Conservation (phyloP, 2,113 vertebrate genomes). For the Stictonetta naevosa region DNA sequence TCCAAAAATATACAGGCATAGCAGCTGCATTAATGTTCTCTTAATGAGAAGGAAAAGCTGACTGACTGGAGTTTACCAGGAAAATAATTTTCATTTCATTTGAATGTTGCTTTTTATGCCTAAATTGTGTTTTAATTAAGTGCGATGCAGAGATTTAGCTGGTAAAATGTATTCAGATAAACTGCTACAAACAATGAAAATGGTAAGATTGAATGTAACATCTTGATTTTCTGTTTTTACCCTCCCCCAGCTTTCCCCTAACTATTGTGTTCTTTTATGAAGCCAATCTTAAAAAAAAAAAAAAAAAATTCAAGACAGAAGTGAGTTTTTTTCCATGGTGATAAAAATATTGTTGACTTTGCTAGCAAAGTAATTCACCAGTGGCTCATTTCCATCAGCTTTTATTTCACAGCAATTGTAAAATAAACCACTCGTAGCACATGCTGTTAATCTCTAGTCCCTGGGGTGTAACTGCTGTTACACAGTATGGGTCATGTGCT, state of each 20-base stretch:
- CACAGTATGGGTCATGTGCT: constrained; percentile 73
- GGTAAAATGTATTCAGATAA: constrained; percentile 37
- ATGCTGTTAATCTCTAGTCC: constrained; percentile 77
- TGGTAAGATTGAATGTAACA: not conserved
- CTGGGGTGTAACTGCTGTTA: constrained; percentile 73
- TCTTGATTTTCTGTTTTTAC: not conserved
- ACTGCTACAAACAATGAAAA: constrained; percentile 18
- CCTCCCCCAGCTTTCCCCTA: not conserved
- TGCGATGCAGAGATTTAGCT: constrained; percentile 30
- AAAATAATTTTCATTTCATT: constrained; percentile 67
- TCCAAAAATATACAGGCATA: not conserved
- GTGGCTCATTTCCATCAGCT: constrained; percentile 77
- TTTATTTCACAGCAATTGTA: constrained; percentile 80
- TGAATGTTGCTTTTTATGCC: constrained; percentile 1
- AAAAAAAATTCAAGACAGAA: not conserved
- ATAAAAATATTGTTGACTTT: constrained; percentile 78
- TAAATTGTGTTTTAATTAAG: constrained; percentile 63
- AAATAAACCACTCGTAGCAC: constrained; percentile 78
- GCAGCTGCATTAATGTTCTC: constrained; percentile 46
- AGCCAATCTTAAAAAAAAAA: not conserved
- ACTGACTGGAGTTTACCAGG: constrained; percentile 41
- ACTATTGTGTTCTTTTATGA: not conserved
- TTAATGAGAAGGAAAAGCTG: constrained; percentile 54
- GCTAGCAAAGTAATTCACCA: constrained; percentile 75
- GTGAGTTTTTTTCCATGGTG: not conserved